phyloP scores from a whole-genome alignment of 1,140 invertebrate species.

The Melanaphis sacchari region DNA sequence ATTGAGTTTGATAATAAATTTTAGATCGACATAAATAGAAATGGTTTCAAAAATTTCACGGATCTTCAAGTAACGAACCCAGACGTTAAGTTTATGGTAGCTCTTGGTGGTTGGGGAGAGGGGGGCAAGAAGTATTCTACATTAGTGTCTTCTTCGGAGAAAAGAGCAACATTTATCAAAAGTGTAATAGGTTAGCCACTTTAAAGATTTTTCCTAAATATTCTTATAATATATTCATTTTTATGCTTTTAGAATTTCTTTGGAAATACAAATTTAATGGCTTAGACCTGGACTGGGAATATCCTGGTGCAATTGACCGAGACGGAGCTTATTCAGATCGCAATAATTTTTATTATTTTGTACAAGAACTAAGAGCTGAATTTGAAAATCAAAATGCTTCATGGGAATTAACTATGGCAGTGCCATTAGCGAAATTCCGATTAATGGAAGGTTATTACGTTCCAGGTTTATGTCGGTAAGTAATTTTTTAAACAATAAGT shows the following conservation, averaged over 20 bases:
- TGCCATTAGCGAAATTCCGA: conserved; percentile 83
- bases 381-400: conserved; percentile 76
- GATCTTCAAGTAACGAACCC: conserved; percentile 75
- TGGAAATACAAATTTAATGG: conserved; percentile 80
- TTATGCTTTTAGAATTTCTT: conserved; percentile 71
- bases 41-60: conserved; percentile 85
- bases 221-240: background rate
- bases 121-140: conserved; percentile 85
- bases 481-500: conserved; percentile 58
- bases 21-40: conserved; percentile 75
- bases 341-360: conserved; percentile 81
- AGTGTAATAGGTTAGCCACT: conserved; percentile 74
- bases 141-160: conserved; percentile 74
- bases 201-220: background rate
- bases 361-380: conserved; percentile 79
- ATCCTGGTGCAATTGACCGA: conserved; percentile 83
- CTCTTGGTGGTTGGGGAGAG: conserved; percentile 88
- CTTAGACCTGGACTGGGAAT: conserved; percentile 87
- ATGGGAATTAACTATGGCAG: conserved; percentile 89
- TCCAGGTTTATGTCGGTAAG: conserved; percentile 84
- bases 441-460: conserved; percentile 88
- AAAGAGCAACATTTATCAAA: conserved; percentile 75
- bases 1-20: background rate
- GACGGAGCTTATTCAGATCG: conserved; percentile 86
- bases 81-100: conserved; percentile 77